Base-by-base conservation (phyloP, 2,888 invertebrate genomes). In the Leptopterna dolabrata region DNA sequence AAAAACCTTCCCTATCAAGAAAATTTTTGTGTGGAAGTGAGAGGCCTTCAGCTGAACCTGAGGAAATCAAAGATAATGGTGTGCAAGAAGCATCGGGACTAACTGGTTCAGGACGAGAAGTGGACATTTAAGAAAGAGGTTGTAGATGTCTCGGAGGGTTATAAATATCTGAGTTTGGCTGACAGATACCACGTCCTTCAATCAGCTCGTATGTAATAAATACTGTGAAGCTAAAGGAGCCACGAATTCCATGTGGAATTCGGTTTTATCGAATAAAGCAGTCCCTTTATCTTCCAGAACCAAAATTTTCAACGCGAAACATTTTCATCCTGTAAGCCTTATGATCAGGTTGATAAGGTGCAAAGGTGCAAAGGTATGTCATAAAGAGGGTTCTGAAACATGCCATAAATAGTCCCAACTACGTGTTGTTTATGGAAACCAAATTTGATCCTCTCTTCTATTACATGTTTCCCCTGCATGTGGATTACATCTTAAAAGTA, bases 21-120 rank as follows among this genome's bases (percentile, higher is more conserved):
- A n/a, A n/a, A n/a, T n/a, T n/a, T n/a, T n/a, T n/a, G n/a, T n/a
- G n/a, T n/a, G n/a, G n/a, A n/a, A n/a, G n/a, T n/a, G n/a, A n/a
- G 88, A 80, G 88, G 88, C 16, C 27, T 89, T 51, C 78, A 78
- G n/a, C 87, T 90, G 0, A 90, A 90, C 85, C 30, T 89, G 24
- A 29, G 47, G 0, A 90, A 29, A 87, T n/a, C n/a, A n/a, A n/a
- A n/a, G n/a, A n/a, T n/a, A n/a, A n/a, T n/a, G n/a, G n/a, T n/a
- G n/a, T n/a, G n/a, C n/a, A n/a, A n/a, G n/a, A n/a, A n/a, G n/a
- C n/a, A n/a, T n/a, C n/a, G 87, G 11, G 86, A 63, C 0, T 47
- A 51, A 11, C 16, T 16, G 24, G 30, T 29, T 11, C 6, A 16
- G 13, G 55, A 78, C 16, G 86, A 86, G 16, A 78, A 27, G 0